A percentile compares a stretch with the other conserved stretches of the same genome.
Evolutionary conservation across 2,888 invertebrate genomes (phyloP).

Genomic region (Aleiodes leptofemur): DNA sequence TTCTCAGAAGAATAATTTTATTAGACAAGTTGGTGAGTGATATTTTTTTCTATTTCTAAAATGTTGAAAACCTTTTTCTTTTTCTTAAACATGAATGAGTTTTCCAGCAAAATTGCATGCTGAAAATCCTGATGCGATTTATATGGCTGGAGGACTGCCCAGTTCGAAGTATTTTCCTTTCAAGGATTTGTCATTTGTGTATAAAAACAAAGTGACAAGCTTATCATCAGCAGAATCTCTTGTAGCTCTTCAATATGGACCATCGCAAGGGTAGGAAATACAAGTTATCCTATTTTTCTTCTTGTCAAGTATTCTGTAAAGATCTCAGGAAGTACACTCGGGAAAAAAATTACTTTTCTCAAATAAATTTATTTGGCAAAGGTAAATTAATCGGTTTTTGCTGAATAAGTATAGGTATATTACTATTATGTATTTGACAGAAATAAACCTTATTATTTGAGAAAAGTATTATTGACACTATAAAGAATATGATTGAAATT

Average conservation of each 20-base stretch:
- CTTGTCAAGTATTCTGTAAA: not conserved
- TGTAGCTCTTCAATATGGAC: conserved; percentile 84
- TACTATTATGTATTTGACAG: no score
- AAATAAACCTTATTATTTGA: no score
- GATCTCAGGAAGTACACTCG: not conserved
- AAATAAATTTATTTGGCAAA: no score
- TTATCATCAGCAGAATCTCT: conserved; percentile 78
- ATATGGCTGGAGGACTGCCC: conserved; percentile 84
- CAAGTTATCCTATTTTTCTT: not conserved
- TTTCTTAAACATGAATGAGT: not conserved
- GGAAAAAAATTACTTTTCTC: no score
- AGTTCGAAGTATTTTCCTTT: conserved; percentile 83
- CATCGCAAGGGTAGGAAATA: conserved; percentile 81
- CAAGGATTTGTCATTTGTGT: conserved; percentile 78
- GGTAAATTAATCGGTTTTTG: no score
- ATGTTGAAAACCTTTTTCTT: no score
- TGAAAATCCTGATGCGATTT: conserved; percentile 76
- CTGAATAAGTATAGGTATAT: no score
- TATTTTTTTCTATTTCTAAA: no score
- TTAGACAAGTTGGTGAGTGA: no score
- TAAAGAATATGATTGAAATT: no score
- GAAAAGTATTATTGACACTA: no score
- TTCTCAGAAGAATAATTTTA: no score
- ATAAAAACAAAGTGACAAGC: conserved; percentile 71
- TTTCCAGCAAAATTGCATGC: conserved; percentile 74